Percentiles rank a stretch among this genome's conserved stretches.
These are phyloP conservation scores for Psilanteris sp. DNA, from an alignment of 1,140 invertebrate genomes.

Conservation along the genomic window DNA sequence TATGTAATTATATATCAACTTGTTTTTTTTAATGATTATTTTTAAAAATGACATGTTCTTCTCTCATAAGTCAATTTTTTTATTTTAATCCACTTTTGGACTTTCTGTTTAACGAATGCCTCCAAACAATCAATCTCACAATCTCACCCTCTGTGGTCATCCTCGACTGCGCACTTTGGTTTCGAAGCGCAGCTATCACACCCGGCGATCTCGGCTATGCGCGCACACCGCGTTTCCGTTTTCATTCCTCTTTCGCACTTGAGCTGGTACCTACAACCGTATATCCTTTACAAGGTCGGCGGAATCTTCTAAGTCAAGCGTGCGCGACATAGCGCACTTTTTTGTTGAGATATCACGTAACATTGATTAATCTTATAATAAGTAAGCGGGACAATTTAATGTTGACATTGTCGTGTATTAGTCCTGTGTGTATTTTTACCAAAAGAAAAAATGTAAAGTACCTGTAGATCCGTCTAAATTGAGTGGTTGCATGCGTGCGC, in stretches of 20 bases:
- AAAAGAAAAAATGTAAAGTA: conserved; percentile 66
- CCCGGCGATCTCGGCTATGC: conserved; percentile 65
- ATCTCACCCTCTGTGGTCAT: conserved; percentile 61
- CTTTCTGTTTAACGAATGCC: conserved; percentile 23
- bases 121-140: conserved; percentile 43
- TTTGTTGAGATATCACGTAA: conserved; percentile 5
- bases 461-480: conserved; percentile 69
- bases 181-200: conserved; percentile 63
- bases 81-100: background rate
- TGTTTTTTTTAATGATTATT: too few relatives aligned
- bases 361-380: too few relatives aligned
- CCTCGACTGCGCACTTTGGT: conserved; percentile 67
- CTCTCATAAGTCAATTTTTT: too few relatives aligned
- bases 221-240: conserved; percentile 66
- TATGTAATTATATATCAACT: too few relatives aligned
- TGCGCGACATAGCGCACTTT: conserved; percentile 51
- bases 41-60: too few relatives aligned
- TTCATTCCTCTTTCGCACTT: conserved; percentile 69
- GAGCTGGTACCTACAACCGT: conserved; percentile 67
- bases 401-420: background rate
- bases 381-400: background rate
- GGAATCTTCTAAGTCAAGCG: conserved; percentile 65
- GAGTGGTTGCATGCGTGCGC: conserved; percentile 72
- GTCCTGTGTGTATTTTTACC: background rate
- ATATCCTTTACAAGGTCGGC: conserved; percentile 68